These are phyloP conservation scores for Lasioglossum zephyrum DNA, from an alignment of 2,888 invertebrate genomes.

Conservation along the genomic window DNA sequence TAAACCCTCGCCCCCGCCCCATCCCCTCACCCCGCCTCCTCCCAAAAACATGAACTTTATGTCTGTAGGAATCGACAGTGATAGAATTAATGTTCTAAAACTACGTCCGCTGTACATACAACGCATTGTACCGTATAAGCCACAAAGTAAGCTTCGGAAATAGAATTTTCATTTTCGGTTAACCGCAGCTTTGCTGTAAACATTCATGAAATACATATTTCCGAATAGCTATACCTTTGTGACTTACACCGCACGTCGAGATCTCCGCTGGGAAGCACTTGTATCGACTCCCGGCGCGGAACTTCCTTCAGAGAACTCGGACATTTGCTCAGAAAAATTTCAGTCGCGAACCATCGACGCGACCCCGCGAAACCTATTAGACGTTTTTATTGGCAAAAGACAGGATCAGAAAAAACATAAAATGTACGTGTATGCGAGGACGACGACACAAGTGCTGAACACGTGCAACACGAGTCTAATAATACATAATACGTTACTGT, in stretches of 20 bases:
- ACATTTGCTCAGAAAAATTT: slow-evolving; percentile 25
- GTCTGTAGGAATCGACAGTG: slow-evolving; percentile 60
- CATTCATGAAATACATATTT: slow-evolving; percentile 6
- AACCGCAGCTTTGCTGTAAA: slow-evolving; percentile 36
- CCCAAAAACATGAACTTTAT: slow-evolving; percentile 46
- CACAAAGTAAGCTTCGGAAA: slow-evolving; percentile 43
- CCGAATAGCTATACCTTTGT: slow-evolving; percentile 15
- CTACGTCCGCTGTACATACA: slow-evolving; percentile 68
- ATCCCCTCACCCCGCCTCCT: background rate
- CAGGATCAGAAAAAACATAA: background rate
- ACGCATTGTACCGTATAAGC: slow-evolving; percentile 57
- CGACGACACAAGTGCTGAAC: slow-evolving; percentile 50
- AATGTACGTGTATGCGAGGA: slow-evolving; percentile 32
- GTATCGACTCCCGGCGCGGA: slow-evolving; percentile 42
- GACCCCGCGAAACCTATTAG: background rate
- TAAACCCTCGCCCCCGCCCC: background rate
- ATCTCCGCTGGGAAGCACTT: slow-evolving; percentile 44
- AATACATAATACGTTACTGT: slow-evolving; percentile 69
- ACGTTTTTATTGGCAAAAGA: slow-evolving; percentile 20
- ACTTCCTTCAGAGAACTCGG: slow-evolving; percentile 8
- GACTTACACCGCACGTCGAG: slow-evolving; percentile 30
- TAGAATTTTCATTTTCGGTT: background rate
- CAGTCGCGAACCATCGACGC: background rate
- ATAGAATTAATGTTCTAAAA: slow-evolving; percentile 61
- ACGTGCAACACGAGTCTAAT: slow-evolving; percentile 21